Percentiles rank a stretch among this genome's conserved stretches.
phyloP scores from a whole-genome alignment of 2,113 vertebrate genomes.

The Trochalopteron elliotii region DNA sequence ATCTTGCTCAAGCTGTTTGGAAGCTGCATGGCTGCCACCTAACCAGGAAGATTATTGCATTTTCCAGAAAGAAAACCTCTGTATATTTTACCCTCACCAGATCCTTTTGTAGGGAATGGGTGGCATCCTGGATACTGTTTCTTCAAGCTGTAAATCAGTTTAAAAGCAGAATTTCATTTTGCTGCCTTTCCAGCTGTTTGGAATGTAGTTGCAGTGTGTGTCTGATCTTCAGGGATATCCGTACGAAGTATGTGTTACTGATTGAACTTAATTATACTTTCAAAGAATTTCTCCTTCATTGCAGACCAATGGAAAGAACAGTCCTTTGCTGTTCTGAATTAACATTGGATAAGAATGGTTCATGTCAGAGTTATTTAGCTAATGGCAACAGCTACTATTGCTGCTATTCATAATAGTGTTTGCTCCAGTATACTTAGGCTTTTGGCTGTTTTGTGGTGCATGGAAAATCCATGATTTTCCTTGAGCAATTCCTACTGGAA shows the following conservation, averaged over 20 bases:
- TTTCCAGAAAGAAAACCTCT: background rate
- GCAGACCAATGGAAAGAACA: background rate
- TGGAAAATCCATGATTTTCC: background rate
- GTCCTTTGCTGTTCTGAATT: background rate
- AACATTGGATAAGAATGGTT: background rate
- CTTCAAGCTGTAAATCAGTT: constrained; percentile 3
- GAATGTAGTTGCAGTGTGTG: background rate
- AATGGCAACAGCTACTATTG: background rate
- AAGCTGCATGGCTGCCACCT: background rate
- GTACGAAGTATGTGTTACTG: background rate
- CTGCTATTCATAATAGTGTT: background rate
- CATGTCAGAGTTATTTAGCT: background rate
- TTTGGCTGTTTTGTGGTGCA: background rate
- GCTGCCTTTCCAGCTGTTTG: background rate
- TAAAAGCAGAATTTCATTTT: constrained; percentile 7
- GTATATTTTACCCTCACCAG: background rate
- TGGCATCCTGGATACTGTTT: background rate
- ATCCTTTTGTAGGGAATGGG: background rate
- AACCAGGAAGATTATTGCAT: background rate
- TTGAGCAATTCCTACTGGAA: background rate
- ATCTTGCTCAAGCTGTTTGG: background rate
- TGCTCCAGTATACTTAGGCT: background rate
- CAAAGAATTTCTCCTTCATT: background rate
- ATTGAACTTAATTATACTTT: background rate
- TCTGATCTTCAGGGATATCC: background rate